Evolutionary conservation across 2,888 invertebrate genomes (phyloP).

Genomic region (Adineta ricciae): DNA sequence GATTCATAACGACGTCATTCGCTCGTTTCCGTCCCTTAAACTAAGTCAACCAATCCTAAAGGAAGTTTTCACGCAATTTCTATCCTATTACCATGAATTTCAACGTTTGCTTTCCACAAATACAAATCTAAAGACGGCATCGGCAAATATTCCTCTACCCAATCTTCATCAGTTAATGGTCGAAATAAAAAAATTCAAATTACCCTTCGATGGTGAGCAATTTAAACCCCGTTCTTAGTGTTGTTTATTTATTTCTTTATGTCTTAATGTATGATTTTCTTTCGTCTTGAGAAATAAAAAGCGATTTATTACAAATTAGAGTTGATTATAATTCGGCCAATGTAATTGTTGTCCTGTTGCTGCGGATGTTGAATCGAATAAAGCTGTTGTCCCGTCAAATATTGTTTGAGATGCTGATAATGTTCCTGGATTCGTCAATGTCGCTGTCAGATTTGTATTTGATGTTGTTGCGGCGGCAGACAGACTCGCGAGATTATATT

Average conservation of each 20-base stretch:
- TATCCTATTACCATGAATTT: conserved; percentile 93
- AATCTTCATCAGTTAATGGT: conserved; percentile 98
- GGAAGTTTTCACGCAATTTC: conserved; percentile 80
- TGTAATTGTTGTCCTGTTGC: background rate
- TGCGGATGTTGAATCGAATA: conserved; percentile 6
- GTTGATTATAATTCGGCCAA: background rate
- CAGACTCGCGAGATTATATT: background rate
- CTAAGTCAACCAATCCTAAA: conserved; percentile 70
- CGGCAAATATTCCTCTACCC: conserved; percentile 67
- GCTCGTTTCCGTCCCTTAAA: conserved; percentile 87
- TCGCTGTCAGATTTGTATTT: background rate
- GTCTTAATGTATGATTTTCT: background rate
- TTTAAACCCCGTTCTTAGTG: background rate
- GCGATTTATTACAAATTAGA: background rate
- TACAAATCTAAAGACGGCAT: conserved; percentile 47
- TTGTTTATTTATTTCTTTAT: background rate
- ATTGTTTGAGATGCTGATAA: background rate
- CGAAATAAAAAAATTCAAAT: conserved; percentile 97
- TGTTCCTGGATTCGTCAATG: background rate
- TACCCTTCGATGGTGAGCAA: conserved; percentile 62
- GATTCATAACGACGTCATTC: conserved; percentile 81
- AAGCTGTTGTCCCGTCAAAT: background rate
- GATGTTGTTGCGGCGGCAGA: background rate
- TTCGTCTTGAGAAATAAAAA: background rate
- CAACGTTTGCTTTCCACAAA: conserved; percentile 77